Percentiles rank a stretch among this genome's conserved stretches.
Evolutionary conservation across 2,113 vertebrate species (phyloP).

Genomic region (Aplodontia rufa): DNA sequence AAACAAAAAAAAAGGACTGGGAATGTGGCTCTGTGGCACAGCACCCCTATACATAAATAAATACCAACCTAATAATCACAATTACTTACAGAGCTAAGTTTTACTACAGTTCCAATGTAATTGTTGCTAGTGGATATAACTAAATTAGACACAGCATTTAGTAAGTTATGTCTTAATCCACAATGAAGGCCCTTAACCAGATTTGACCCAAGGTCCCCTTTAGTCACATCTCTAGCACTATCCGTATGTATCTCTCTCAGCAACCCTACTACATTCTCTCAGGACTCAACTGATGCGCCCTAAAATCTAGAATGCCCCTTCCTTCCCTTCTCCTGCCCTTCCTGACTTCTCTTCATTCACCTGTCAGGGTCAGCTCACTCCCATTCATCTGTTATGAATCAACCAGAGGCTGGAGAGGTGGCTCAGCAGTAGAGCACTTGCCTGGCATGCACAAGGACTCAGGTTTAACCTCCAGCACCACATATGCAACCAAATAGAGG

Average conservation of each 20-base stretch:
- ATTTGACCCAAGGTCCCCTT: neutral
- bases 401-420: neutral
- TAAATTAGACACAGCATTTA: neutral
- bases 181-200: neutral
- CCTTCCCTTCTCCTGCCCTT: neutral
- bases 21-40: no score
- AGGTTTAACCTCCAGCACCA: no score
- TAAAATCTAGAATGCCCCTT: neutral
- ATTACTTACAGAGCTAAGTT: neutral
- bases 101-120: neutral
- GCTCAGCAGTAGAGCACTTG: no score
- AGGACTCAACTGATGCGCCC: neutral
- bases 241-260: neutral
- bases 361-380: neutral
- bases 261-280: neutral
- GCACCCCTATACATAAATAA: no score
- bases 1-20: no score
- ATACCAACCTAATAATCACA: constrained; percentile 5
- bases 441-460: no score
- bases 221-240: neutral
- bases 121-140: neutral
- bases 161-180: neutral
- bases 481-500: no score
- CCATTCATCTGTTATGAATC: constrained; percentile 11
- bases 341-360: neutral